These are phyloP conservation scores for Asarcornis scutulata DNA, from an alignment of 2,113 vertebrate genomes.

Conservation along the genomic window DNA sequence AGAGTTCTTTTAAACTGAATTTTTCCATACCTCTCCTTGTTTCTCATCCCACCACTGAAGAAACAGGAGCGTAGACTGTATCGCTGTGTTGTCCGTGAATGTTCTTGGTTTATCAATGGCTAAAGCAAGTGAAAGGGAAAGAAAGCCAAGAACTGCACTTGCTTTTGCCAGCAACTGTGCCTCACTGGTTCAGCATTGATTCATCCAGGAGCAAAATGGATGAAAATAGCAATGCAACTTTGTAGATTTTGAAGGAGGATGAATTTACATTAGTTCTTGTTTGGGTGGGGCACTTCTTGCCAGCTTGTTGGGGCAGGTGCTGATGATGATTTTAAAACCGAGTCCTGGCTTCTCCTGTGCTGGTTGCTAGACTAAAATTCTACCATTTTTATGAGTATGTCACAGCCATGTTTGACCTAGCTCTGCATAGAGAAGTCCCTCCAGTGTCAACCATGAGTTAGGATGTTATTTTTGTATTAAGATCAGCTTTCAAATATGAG, in stretches of 20 bases:
- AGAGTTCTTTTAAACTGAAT: neutral
- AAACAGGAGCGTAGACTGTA: neutral
- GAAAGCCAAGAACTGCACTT: neutral
- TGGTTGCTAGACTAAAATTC: neutral
- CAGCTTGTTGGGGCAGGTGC: accelerated
- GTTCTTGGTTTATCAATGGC: neutral
- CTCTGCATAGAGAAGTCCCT: neutral
- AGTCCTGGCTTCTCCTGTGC: neutral
- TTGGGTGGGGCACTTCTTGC: neutral
- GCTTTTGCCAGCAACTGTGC: no score
- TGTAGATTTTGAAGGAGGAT: neutral
- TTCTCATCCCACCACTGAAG: neutral
- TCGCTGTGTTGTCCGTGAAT: neutral
- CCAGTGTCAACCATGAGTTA: neutral
- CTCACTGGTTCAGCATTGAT: neutral
- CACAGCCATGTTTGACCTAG: neutral
- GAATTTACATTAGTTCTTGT: neutral
- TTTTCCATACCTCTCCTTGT: neutral
- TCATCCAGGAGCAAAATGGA: neutral
- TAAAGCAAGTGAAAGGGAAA: neutral
- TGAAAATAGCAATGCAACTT: neutral
- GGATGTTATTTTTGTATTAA: neutral
- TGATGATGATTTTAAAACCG: neutral
- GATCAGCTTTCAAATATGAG: neutral
- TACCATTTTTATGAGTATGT: neutral